Base-by-base conservation (phyloP, 2,888 invertebrate species). In the Mamestra brassicae region DNA sequence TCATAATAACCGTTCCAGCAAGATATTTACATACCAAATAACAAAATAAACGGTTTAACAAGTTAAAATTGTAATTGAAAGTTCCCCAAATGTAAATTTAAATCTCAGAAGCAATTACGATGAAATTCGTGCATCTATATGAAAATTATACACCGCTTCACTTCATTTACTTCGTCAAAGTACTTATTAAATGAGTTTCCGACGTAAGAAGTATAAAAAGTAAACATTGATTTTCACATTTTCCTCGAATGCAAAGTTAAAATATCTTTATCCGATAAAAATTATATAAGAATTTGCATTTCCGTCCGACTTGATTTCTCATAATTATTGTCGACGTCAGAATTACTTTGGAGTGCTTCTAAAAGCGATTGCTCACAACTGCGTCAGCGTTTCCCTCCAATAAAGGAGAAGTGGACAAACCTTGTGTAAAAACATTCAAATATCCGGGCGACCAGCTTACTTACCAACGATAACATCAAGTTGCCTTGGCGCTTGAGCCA, bases 341-440 rank as follows among this genome's bases (percentile, higher is more conserved):
- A 71, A 68, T 81, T 66, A 64, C 26, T 82, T 76, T 70, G 54
- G 60, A 82, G 83, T 85, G 72, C 36, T 76, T 73, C 34, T 83
- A 61, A 68, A 87, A 77, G 58, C 61, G 55, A 77, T 74, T 74
- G 67, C 47, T 38, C 13, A 54, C 57, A 70, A 66, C 70, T 74
- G 63, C 15, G 78, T 80, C 83, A 76, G 76, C 73, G 26, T 73
- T 76, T 75, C 38, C 10, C 15, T 38, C 45, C 45, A 62, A 78
- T 74, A 74, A 74, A 66, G 54, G 64, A 57, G 65, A 38, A 85
- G 62, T 80, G 77, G 76, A 74, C 74, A 74, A 76, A 74, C 77
- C 75, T 74, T 78, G 70, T 78, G 72, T 82, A 81, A 78, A 87
- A 85, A 85, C 84, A 89, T 88, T 87, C 79, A 80, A 83, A 81